A percentile compares a stretch with the other conserved stretches of the same genome.
Evolutionary conservation across 2,888 invertebrate species (phyloP).

Genomic region (Nowickia ferox): DNA sequence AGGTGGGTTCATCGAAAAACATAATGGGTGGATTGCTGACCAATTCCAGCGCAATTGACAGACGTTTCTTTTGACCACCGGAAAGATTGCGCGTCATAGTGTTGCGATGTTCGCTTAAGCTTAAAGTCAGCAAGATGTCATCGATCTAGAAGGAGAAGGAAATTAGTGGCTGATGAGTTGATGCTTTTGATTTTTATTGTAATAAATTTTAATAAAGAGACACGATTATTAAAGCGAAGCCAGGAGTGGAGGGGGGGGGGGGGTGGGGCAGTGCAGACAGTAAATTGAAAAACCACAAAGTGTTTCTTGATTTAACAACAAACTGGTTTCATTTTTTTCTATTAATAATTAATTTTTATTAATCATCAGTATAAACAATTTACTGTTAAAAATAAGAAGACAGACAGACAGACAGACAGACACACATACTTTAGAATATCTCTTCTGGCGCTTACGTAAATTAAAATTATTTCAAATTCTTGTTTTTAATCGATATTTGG

Average conservation of each 20-base stretch:
- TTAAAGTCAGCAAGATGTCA: slow-evolving; percentile 95
- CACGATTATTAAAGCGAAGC: too few relatives aligned
- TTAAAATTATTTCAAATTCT: not conserved
- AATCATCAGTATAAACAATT: not conserved
- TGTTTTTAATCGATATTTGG: not conserved
- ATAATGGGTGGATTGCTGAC: slow-evolving; percentile 98
- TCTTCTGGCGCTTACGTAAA: not conserved
- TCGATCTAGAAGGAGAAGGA: slow-evolving; percentile 87
- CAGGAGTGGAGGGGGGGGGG: too few relatives aligned
- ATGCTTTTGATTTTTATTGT: not conserved
- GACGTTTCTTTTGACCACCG: slow-evolving; percentile 96
- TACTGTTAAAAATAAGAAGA: too few relatives aligned
- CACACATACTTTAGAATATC: not conserved
- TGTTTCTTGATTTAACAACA: too few relatives aligned
- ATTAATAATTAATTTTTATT: not conserved
- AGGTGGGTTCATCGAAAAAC: slow-evolving; percentile 99
- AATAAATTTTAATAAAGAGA: not conserved
- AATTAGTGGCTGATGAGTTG: not conserved
- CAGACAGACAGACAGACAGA: not conserved
- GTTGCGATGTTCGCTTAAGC: slow-evolving; percentile 92
- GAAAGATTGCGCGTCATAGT: slow-evolving; percentile 96
- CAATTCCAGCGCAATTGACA: slow-evolving; percentile 96
- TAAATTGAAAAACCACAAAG: too few relatives aligned
- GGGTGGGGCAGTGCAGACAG: too few relatives aligned
- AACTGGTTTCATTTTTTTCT: too few relatives aligned